Evolutionary conservation across 2,888 invertebrate species (phyloP).

Genomic region (Melolontha melolontha): DNA sequence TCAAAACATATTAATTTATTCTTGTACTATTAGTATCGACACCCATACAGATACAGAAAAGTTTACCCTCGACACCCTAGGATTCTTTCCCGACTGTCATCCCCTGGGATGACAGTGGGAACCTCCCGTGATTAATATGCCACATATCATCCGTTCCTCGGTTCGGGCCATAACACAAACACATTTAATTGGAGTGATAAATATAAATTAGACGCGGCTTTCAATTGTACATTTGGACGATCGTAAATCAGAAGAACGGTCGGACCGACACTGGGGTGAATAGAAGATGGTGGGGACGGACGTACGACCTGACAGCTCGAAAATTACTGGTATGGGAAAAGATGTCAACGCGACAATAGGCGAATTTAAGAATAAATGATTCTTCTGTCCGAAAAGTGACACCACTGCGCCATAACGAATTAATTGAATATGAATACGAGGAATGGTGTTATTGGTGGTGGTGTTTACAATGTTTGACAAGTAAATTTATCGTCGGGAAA

Average conservation of each 20-base stretch:
- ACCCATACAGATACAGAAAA: too few relatives aligned
- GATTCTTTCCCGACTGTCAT: background rate
- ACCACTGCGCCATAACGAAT: slow-evolving; percentile 31
- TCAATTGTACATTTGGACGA: slow-evolving; percentile 54
- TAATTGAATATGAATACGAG: slow-evolving; percentile 40
- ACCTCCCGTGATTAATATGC: slow-evolving; percentile 6
- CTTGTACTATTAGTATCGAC: too few relatives aligned
- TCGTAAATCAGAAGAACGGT: slow-evolving; percentile 57
- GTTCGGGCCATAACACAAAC: slow-evolving; percentile 40
- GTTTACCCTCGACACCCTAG: background rate
- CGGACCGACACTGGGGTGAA: slow-evolving; percentile 38
- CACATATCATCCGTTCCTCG: slow-evolving; percentile 29
- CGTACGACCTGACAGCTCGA: slow-evolving; percentile 48
- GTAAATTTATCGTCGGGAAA: slow-evolving; percentile 21
- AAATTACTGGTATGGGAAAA: slow-evolving; percentile 53
- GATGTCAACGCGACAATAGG: slow-evolving; percentile 51
- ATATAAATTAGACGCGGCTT: slow-evolving; percentile 58
- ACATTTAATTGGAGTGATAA: slow-evolving; percentile 58
- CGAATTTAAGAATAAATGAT: slow-evolving; percentile 45
- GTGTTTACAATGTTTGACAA: slow-evolving; percentile 24
- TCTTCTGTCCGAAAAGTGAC: slow-evolving; percentile 19
- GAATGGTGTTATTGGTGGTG: slow-evolving; percentile 55
- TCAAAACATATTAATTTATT: too few relatives aligned
- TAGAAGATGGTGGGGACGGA: background rate
- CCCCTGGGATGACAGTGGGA: background rate